Conservation (phyloP, 2,113 vertebrate species). For the Rhodinocichla rosea region DNA sequence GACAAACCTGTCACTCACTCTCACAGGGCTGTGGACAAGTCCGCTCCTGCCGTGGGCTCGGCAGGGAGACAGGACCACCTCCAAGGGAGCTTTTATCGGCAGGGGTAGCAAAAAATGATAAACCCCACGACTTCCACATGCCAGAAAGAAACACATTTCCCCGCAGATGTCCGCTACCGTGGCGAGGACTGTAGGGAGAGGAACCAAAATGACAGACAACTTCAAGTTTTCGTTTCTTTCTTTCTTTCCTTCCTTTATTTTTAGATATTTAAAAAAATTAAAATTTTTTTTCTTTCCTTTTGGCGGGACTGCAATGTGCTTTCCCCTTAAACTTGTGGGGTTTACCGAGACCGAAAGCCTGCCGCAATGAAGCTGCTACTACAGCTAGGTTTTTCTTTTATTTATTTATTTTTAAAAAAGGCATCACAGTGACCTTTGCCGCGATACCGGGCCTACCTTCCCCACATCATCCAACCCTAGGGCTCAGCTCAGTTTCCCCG, state of each 20-base stretch:
- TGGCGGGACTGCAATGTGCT: neutral
- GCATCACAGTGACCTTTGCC: neutral
- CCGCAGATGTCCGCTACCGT: neutral
- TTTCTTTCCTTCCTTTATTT: neutral
- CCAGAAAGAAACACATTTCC: neutral
- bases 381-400: neutral
- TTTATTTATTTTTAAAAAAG: neutral
- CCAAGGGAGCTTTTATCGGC: neutral
- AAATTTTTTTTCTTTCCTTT: neutral
- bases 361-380: neutral
- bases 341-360: neutral
- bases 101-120: neutral
- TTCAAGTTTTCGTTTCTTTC: neutral
- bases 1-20: neutral
- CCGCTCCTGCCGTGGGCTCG: neutral
- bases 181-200: neutral
- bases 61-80: neutral
- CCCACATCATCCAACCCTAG: fast-evolving
- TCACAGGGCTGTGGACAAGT: neutral
- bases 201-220: neutral
- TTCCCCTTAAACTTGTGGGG: neutral
- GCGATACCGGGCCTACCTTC: neutral
- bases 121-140: neutral
- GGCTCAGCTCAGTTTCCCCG: neutral
- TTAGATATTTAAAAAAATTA: too few species aligned